Percentiles rank a stretch among this genome's conserved stretches.
These are phyloP conservation scores for Sebastolobus altivelis DNA, from an alignment of 2,797 vertebrate species.

Conservation along the genomic window DNA sequence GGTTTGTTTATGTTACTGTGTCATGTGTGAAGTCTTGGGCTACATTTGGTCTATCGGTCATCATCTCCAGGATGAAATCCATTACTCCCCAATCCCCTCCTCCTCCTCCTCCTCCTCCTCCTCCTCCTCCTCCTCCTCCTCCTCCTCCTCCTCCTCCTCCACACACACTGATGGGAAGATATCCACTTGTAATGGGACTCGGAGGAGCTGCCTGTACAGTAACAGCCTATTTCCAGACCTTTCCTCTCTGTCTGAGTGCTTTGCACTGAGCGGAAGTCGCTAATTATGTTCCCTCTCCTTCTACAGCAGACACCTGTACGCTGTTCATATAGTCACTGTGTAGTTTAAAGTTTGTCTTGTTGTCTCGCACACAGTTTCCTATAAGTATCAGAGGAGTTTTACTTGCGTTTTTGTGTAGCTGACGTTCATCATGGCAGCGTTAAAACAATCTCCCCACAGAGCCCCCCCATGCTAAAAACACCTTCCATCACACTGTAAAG, in stretches of 20 bases:
- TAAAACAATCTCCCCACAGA: conserved; percentile 3
- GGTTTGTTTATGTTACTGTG: conserved; percentile 3
- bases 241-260: conserved; percentile 63
- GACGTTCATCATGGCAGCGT: neutral
- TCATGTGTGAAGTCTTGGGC: neutral
- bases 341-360: neutral
- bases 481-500: conserved; percentile 1
- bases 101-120: neutral
- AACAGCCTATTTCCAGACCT: conserved; percentile 57
- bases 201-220: conserved; percentile 54
- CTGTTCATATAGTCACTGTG: neutral
- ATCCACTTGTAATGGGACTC: conserved; percentile 66
- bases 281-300: conserved; percentile 53
- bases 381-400: neutral
- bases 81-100: conserved; percentile 25
- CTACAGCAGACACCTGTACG: conserved; percentile 35
- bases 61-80: conserved; percentile 45
- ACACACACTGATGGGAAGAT: conserved; percentile 67
- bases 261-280: conserved; percentile 42
- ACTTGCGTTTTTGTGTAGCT: neutral
- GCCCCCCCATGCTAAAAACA: neutral
- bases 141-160: conserved; percentile 4
- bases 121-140: neutral
- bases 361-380: neutral
- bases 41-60: conserved; percentile 6